Base-by-base conservation (phyloP, 2,113 vertebrate genomes). In the Muntiacus reevesi region DNA sequence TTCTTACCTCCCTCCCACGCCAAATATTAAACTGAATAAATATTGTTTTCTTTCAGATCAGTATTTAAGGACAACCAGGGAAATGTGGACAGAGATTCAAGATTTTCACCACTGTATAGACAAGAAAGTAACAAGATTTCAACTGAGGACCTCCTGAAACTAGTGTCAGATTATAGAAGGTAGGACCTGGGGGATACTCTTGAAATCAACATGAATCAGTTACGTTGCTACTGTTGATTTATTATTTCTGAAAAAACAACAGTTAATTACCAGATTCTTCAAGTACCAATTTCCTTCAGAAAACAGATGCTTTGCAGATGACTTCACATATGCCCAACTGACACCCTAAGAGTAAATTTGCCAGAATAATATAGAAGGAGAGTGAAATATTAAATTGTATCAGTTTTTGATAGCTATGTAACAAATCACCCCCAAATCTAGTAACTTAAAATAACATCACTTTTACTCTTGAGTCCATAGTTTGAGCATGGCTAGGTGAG, bases 21-120 rank as follows among this genome's bases (percentile, higher is more conserved):
- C 33, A 81, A 52, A 45, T 86, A 36, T 13, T 16, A 93, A 88
- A 19, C 60, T 78, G 16, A 94, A 76, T 79, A 89, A 78, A 21
- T 98, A 79, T 30, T 0, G 0, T 91, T 98, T 96, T 95, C 79
- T 98, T 98, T 11, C 79, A 99, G 99, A 98, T 99, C 99, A 25
- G 99, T 99, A 91, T 99, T 99, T 99, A 99, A 99, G 96, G 99
- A 99, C 98, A 99, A 99, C 98, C 99, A 99, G 28, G 99, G 99
- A 74, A 99, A 99, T 14, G 98, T 99, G 98, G 99, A 99, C 98
- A 99, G 99, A 98, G 99, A 99, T 55, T 99, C 99, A 12, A 98
- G 99, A 94, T 99, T 99, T 98, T 99, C 99, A 40, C 99, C 99
- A 21, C 98, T 99, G 78, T 99, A 99, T 98, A 99, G 99, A 97